Conservation (phyloP, 2,797 vertebrate species). For the Poliocrania exsul region DNA sequence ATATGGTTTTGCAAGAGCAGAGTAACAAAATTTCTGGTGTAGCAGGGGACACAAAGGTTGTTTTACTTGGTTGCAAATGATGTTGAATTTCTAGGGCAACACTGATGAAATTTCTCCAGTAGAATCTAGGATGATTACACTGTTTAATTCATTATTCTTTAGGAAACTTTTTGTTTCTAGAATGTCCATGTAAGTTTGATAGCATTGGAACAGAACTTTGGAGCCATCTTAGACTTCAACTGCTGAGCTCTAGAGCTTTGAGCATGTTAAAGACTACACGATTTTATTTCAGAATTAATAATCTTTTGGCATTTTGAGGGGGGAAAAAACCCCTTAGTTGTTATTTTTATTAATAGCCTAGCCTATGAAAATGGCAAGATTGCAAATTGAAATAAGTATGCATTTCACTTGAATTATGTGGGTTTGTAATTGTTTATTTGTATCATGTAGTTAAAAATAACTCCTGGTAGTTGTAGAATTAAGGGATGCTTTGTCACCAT, state of each 20-base stretch:
- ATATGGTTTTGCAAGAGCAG: neutral
- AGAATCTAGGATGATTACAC: neutral
- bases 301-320: neutral
- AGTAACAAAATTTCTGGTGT: neutral
- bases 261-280: neutral
- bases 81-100: neutral
- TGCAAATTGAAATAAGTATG: neutral
- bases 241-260: neutral
- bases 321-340: rapidly evolving
- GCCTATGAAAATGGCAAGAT: neutral
- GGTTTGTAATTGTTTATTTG: neutral
- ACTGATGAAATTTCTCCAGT: neutral
- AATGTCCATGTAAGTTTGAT: neutral
- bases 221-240: neutral
- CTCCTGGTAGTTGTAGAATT: neutral
- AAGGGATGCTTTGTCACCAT: neutral
- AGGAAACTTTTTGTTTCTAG: neutral
- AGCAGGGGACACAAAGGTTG: neutral
- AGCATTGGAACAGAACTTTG: neutral
- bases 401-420: neutral
- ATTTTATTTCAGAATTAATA: neutral
- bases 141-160: neutral
- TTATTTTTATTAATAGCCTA: neutral
- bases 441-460: neutral
- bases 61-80: neutral